Base-by-base conservation (phyloP, 2,113 vertebrate genomes). In the Phylloscopus whistleri region DNA sequence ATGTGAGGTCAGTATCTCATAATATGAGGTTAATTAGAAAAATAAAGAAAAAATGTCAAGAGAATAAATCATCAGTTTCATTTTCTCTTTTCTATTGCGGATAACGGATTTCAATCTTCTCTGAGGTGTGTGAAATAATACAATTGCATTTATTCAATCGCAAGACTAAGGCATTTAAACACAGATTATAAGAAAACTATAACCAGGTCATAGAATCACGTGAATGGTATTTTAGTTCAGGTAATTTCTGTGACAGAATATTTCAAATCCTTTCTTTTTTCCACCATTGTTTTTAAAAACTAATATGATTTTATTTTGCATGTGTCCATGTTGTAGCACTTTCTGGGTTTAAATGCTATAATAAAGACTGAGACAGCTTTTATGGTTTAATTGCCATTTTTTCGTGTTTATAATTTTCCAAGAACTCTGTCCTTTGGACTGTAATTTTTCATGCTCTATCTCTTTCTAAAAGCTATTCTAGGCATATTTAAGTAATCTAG, bases 11-110 rank as follows among this genome's bases (percentile, higher is more conserved):
- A 86, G 30, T 87, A 49, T 89, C 74, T 88, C 86, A 79, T 92
- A 87, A 81, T 91, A 93, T 13, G 21, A 94, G 84, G 85, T 95
- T 96, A 95, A 96, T 96, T 96, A 84, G 95, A 95, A 94, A 96
- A 96, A 96, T 80, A 89, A 77, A 89, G 84, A 81, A 87, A 90
- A 87, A 91, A 88, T 91, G 87, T 96, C 89, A 95, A 90, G 88
- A 87, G 93, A 86, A 91, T 92, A 85, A 89, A 77, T 77, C 67
- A 82, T 80, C 21, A 33, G 44, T 56, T 86, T 59, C 10, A 53
- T 94, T 94, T 84, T 78, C 51, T 75, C 63, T 87, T 94, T 89
- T 79, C 62, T 77, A 63, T 93, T 85, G 67, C 3, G 4, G 62
- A 53, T 68, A 93, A 59, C 69, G 69, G 67, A 60, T 70, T 89